Percentiles rank a stretch among this genome's conserved stretches.
These are phyloP conservation scores for Hesperia comma DNA, from an alignment of 2,888 invertebrate genomes.

Conservation along the genomic window DNA sequence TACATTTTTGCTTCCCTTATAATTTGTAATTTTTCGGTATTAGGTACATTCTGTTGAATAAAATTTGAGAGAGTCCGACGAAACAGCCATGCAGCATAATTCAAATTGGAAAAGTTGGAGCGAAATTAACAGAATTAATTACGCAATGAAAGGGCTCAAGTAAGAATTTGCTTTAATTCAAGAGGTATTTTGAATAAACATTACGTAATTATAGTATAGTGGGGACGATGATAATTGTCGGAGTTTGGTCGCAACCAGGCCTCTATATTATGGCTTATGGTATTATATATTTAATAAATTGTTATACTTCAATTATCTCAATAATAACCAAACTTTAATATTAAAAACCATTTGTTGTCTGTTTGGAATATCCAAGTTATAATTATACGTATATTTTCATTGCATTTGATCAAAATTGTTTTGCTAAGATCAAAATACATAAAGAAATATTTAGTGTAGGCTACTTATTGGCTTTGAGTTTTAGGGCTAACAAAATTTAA, in stretches of 20 bases:
- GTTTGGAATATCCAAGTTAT: no score
- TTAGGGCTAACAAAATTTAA: no score
- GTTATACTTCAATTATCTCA: no score
- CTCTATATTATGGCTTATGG: neutral
- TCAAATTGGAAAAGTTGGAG: slow-evolving; percentile 67
- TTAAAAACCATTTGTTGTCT: no score
- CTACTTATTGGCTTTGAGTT: no score
- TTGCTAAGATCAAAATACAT: no score
- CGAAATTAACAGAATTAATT: slow-evolving; percentile 61
- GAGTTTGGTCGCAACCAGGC: neutral
- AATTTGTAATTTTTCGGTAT: neutral
- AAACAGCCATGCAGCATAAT: slow-evolving; percentile 45
- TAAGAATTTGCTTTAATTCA: slow-evolving; percentile 41
- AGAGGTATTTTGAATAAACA: slow-evolving; percentile 24
- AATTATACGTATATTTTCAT: no score
- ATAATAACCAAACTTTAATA: no score
- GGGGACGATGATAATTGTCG: slow-evolving; percentile 10
- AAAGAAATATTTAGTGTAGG: no score
- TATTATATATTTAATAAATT: no score
- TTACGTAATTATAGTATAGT: slow-evolving; percentile 12
- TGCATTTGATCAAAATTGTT: no score
- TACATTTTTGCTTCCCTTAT: no score
- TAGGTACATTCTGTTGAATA: neutral
- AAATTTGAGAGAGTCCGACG: neutral
- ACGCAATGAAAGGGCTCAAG: slow-evolving; percentile 44